Percentiles rank a stretch among this genome's conserved stretches.
Conservation (phyloP, 2,888 invertebrate species). For the Cephus pygmeus region DNA sequence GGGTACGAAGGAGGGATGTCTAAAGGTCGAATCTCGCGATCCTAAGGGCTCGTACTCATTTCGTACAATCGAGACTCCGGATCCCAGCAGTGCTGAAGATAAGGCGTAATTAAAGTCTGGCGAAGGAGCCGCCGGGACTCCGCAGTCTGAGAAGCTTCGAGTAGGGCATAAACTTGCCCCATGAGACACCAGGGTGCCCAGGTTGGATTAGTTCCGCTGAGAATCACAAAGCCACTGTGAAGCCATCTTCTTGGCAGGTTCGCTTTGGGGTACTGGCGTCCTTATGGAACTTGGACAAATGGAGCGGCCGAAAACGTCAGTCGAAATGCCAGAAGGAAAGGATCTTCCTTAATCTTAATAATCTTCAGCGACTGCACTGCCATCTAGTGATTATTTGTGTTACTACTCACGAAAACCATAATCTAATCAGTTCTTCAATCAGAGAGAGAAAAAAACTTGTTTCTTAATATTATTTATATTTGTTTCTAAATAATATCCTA, state of each 20-base stretch:
- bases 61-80: conserved; percentile 1
- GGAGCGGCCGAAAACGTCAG: neutral
- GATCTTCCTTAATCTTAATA: conserved; percentile 51
- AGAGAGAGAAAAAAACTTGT: neutral
- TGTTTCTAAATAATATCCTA: neutral
- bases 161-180: conserved; percentile 35
- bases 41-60: neutral
- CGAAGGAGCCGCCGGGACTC: neutral
- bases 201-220: conserved; percentile 17
- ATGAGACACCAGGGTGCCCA: conserved; percentile 22
- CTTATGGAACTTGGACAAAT: conserved; percentile 8
- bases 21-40: neutral
- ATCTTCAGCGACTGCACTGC: conserved; percentile 41
- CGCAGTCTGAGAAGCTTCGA: conserved; percentile 9
- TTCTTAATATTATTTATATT: neutral
- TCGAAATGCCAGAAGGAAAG: conserved; percentile 10
- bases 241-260: neutral
- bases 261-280: conserved; percentile 27
- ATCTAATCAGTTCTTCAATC: neutral
- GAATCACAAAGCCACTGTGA: conserved; percentile 20
- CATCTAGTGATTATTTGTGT: neutral
- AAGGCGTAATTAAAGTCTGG: conserved; percentile 41
- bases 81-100: conserved; percentile 15
- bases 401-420: neutral
- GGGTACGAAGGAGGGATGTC: neutral